Base-by-base conservation (phyloP, 53 echinoderm and acorn worm species). In the Antedon mediterranea region DNA sequence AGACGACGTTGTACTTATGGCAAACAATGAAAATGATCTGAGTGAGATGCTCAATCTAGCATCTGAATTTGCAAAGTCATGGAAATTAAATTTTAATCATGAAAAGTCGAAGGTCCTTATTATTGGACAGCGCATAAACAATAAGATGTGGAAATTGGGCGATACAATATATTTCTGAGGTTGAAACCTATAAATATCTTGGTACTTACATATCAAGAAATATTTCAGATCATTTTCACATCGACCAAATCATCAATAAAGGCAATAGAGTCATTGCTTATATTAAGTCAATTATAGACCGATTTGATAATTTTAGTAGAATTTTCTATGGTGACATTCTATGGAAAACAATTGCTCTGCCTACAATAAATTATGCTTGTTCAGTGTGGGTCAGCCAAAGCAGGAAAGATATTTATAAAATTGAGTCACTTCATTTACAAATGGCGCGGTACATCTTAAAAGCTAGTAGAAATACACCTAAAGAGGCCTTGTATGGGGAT, bases 281-380 rank as follows among this genome's bases (percentile, higher is more conserved):
- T 43, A 28, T 26, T 28, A 71, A 34, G 28, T 80, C 73, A 28
- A 8, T 71, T 20, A 73, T 73, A 28, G 34, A 32, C 28, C 32
- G 7, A 9, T 34, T 33, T 33, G 34, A 76, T 76, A 76, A 34
- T 76, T 76, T 33, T 33, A 33, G 34, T 76, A 32, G 14, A 28
- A 20, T 76, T 33, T 28, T 27, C 23, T 75, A 71, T 75, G 75
- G 81, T 0, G 81, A 80, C 37, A 73, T 81, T 3, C 31, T 81
- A 11, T 81, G 81, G 81, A 30, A 31, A 74, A 13, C 29, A 4
- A 75, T 81, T 29, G 81, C 73, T 76, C 23, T 81, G 43, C 81
- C 75, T 43, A 30, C 75, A 18, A 74, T 81, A 30, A 81, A 73
- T 28, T 75, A 75, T 81, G 81, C 73, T 18, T 30, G 81, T 75